phyloP scores from a whole-genome alignment of 2,888 invertebrate species.

The Oegoconia quadripuncta region DNA sequence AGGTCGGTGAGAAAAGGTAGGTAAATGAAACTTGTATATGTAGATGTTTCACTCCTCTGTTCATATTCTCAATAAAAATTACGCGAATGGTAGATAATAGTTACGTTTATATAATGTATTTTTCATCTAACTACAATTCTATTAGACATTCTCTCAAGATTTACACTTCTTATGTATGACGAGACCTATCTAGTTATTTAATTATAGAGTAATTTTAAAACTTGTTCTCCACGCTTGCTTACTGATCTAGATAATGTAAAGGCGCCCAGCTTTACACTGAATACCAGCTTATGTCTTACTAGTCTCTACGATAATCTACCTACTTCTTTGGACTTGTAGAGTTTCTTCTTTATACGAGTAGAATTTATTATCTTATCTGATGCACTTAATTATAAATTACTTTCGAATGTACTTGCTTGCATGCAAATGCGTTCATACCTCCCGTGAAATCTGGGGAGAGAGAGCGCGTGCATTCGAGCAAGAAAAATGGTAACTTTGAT shows the following conservation, averaged over 20 bases:
- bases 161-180: no score
- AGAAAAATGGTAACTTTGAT: constrained; percentile 36
- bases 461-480: constrained; percentile 57
- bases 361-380: constrained; percentile 51
- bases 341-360: constrained; percentile 30
- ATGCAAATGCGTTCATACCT: constrained; percentile 69
- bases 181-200: no score
- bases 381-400: constrained; percentile 54
- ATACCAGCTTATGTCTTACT: neutral
- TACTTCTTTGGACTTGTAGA: constrained; percentile 1
- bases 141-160: no score
- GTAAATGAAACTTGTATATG: no score
- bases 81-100: no score
- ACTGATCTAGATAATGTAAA: constrained; percentile 35
- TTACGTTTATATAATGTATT: no score
- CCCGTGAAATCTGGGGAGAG: constrained; percentile 68
- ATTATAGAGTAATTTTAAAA: constrained; percentile 24
- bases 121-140: no score
- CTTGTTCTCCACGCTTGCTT: constrained; percentile 35
- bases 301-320: constrained; percentile 17
- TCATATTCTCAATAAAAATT: no score
- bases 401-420: constrained; percentile 40
- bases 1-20: no score
- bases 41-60: no score
- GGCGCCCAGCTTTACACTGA: neutral